phyloP scores from a whole-genome alignment of 2,113 vertebrate genomes.

The Myiagra hebetior region DNA sequence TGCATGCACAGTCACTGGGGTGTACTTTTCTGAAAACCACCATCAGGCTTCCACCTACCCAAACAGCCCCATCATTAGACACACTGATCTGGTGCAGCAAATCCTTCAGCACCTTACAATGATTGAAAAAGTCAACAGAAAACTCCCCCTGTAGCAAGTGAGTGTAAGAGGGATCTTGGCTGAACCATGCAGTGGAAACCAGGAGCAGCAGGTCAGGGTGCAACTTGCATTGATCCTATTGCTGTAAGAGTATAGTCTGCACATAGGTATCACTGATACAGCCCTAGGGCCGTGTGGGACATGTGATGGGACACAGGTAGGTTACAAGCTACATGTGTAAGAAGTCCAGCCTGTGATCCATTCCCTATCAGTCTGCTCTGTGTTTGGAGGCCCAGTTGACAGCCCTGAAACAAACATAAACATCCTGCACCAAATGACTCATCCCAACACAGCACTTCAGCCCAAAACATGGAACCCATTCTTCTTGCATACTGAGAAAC shows the following conservation, averaged over 20 bases:
- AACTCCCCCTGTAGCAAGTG: not conserved
- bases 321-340: not conserved
- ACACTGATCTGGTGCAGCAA: not conserved
- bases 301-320: not conserved
- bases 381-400: not conserved
- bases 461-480: not conserved
- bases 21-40: not conserved
- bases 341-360: not conserved
- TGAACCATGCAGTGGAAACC: not conserved
- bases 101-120: not conserved
- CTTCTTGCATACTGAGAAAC: not conserved
- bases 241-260: not conserved
- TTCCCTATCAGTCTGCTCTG: not conserved
- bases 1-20: rapidly evolving
- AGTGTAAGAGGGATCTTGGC: not conserved
- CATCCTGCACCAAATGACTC: not conserved
- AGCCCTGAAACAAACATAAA: not conserved
- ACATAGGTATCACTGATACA: not conserved
- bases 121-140: not conserved
- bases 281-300: not conserved
- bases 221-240: not conserved
- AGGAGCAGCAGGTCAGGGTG: not conserved
- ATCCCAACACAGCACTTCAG: not conserved
- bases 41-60: not conserved
- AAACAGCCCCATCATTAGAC: rapidly evolving